A percentile compares a stretch with the other conserved stretches of the same genome.
Conservation (phyloP, 2,113 vertebrate genomes). For the Rattus norvegicus region DNA sequence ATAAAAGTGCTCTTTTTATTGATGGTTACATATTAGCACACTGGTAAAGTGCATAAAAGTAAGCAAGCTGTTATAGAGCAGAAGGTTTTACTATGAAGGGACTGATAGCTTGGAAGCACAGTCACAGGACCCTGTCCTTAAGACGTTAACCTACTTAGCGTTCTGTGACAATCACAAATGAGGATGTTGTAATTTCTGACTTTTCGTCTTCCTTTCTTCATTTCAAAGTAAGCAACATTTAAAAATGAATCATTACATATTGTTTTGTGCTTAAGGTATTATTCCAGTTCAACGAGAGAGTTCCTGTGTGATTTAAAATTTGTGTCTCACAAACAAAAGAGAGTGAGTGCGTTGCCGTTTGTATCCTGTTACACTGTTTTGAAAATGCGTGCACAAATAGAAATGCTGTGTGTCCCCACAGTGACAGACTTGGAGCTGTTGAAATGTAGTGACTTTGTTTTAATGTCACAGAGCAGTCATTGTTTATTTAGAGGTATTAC, state of each 20-base stretch:
- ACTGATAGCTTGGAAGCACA: slow-evolving; percentile 19
- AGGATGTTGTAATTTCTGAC: not conserved
- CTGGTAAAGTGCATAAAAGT: slow-evolving; percentile 14
- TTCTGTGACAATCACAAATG: not conserved
- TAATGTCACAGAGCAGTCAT: not conserved
- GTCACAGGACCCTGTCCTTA: not conserved
- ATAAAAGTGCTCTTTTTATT: slow-evolving; percentile 3
- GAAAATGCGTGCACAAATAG: slow-evolving; percentile 45
- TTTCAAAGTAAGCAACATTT: slow-evolving; percentile 28
- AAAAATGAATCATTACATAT: not conserved
- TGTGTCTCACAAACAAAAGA: slow-evolving; percentile 24
- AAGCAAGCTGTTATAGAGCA: not conserved
- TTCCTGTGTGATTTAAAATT: not conserved
- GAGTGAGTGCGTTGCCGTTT: not conserved
- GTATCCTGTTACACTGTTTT: slow-evolving; percentile 37
- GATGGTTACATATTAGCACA: not conserved
- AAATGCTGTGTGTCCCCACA: slow-evolving; percentile 1
- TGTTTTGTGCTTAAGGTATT: not conserved
- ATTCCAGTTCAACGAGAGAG: not conserved
- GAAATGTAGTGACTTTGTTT: slow-evolving; percentile 52
- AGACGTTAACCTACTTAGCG: not conserved
- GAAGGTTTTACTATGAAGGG: not conserved
- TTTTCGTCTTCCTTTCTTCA: slow-evolving; percentile 13
- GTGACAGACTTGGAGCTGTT: slow-evolving; percentile 30
- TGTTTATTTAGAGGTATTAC: slow-evolving; percentile 41